phyloP scores from a whole-genome alignment of 2,797 vertebrate species.

The Rhodeus uyekii region DNA sequence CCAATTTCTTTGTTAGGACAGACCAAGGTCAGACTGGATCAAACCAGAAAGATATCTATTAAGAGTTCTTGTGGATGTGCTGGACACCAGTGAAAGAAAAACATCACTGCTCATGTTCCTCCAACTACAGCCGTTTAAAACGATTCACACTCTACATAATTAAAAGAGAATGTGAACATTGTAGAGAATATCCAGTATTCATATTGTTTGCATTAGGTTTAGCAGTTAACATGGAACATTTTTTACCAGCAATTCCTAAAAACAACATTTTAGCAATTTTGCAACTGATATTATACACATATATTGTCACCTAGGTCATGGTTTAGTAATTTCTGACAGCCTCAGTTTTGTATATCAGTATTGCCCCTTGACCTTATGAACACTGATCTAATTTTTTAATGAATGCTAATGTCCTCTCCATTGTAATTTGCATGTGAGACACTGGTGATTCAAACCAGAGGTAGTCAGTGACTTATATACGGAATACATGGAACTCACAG shows the following conservation, averaged over 20 bases:
- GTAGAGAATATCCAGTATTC: background rate
- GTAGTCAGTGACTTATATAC: background rate
- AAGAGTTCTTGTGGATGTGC: background rate
- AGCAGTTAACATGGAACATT: background rate
- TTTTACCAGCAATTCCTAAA: background rate
- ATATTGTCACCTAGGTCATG: background rate
- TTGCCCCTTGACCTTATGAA: conserved; percentile 1
- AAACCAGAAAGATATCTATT: background rate
- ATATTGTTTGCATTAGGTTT: background rate
- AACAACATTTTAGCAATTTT: background rate
- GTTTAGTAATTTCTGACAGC: background rate
- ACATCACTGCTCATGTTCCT: background rate
- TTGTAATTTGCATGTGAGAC: background rate
- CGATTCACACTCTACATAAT: background rate
- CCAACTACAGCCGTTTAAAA: background rate
- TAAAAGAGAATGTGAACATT: background rate
- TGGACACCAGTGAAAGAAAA: background rate
- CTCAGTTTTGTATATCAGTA: background rate
- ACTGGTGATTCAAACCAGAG: background rate
- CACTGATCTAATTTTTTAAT: background rate
- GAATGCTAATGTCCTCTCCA: background rate
- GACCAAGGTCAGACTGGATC: background rate
- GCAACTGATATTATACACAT: background rate
- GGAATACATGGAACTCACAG: background rate
- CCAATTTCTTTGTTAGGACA: conserved; percentile 7